Base-by-base conservation (phyloP, 2,888 invertebrate genomes). In the Caenorhabditis wallacei region DNA sequence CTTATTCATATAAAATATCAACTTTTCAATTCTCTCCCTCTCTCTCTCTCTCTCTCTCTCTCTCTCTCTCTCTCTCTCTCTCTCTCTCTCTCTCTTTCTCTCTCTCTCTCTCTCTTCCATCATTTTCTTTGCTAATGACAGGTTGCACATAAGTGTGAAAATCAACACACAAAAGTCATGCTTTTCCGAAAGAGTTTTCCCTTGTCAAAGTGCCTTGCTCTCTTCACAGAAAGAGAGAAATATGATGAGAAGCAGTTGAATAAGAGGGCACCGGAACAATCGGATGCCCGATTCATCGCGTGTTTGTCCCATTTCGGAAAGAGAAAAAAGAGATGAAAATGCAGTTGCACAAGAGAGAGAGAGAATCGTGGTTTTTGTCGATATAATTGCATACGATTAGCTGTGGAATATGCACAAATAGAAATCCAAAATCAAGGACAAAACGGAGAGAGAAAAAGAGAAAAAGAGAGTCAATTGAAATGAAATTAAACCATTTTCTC, bases 381-480 rank as follows among this genome's bases (percentile, higher is more conserved):
- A 78, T 78, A 59, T 78, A 78, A 78, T 78, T 78, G 78, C 69
- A 78, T 78, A 69, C 78, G 69, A 78, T 78, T 78, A 78, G 78
- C 69, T 30, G 68, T 51, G 40, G 54, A 59, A 68, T 75, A 70
- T 66, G 66, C 53, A 53, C 66, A 66, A 26, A 61, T n/a, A 26
- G 40, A 59, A 57, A 66, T 43, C 43, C 43, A 30, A 48, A 68
- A 59, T 64, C 75, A 75, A 75, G 75, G 75, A 75, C 75, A 57
- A 66, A 75, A 57, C 57, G 63, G 18, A 18, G 40, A 40, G 30
- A 30, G 30, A 24, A 40, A 54, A 37, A 18, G 18, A 20, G 64
- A 7, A 40, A 40, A 24, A 37, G 10, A 37, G 24, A 54, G 57
- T 24, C 54, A 56, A 56, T 56, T 56, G 16, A 48, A 48, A 10